These are phyloP conservation scores for Torymus aiolomorphi DNA, from an alignment of 2,888 invertebrate species.

Conservation along the genomic window DNA sequence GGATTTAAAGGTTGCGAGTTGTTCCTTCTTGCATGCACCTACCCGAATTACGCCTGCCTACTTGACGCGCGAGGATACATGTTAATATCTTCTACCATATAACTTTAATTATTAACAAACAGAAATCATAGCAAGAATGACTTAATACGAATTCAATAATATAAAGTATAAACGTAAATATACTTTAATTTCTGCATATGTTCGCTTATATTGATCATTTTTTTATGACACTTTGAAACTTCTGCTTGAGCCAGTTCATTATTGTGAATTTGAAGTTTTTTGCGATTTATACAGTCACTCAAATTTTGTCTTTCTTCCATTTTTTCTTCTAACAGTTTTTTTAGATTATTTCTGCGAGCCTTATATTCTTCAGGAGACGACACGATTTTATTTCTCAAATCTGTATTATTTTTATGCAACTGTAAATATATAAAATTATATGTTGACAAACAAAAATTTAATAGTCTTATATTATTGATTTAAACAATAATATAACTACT, in stretches of 20 bases:
- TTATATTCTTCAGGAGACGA: conserved; percentile 62
- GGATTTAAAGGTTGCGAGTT: too few species aligned
- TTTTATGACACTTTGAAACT: neutral
- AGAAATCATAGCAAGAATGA: too few species aligned
- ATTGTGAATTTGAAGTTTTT: conserved; percentile 61
- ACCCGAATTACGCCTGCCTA: too few species aligned
- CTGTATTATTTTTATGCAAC: conserved; percentile 58
- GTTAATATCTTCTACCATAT: too few species aligned
- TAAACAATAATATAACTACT: neutral
- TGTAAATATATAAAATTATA: conserved; percentile 15
- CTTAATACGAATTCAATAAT: too few species aligned
- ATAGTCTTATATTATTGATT: too few species aligned
- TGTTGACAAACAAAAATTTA: neutral
- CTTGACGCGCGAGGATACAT: too few species aligned
- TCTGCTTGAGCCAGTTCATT: conserved; percentile 41
- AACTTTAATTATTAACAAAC: too few species aligned
- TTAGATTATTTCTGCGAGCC: conserved; percentile 58
- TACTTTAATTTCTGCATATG: too few species aligned
- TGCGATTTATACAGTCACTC: conserved; percentile 61
- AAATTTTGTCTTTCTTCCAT: conserved; percentile 59
- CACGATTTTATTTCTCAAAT: conserved; percentile 63
- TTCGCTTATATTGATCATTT: neutral
- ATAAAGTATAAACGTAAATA: too few species aligned
- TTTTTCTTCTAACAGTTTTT: conserved; percentile 58
- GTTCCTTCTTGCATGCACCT: too few species aligned